Percentiles rank a stretch among this genome's conserved stretches.
Conservation (phyloP, 92 coral and sea anemone species). For the Actinernus sp. region DNA sequence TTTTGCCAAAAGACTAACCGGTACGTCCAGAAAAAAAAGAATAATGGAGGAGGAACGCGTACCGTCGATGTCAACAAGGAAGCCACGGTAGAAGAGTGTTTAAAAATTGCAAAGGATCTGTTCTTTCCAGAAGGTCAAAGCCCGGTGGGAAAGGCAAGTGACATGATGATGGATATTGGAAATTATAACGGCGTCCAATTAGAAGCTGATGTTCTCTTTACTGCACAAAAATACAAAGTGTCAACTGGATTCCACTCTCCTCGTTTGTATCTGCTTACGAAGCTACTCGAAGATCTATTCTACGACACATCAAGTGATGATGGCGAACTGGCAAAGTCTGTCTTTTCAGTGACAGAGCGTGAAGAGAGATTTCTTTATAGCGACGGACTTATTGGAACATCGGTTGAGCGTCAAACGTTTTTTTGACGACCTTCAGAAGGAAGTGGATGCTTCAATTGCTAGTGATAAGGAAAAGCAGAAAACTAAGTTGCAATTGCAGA, state of each 20-base stretch:
- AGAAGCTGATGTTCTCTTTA: background rate
- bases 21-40: constrained; percentile 3
- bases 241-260: constrained; percentile 18
- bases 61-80: background rate
- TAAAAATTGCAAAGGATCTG: constrained; percentile 11
- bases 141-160: constrained; percentile 14
- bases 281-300: too few species aligned
- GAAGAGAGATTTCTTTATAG: too few species aligned
- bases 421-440: constrained; percentile 7
- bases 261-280: constrained; percentile 9
- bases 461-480: constrained; percentile 16
- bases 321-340: too few species aligned
- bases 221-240: constrained; percentile 17
- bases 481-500: background rate
- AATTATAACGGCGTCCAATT: too few species aligned
- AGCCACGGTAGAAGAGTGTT: constrained; percentile 2
- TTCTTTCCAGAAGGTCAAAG: constrained; percentile 30
- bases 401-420: constrained; percentile 25
- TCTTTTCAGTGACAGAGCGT: too few species aligned
- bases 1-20: background rate
- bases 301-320: too few species aligned
- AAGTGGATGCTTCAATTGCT: constrained; percentile 6
- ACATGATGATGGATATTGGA: constrained; percentile 8
- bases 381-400: constrained; percentile 37
- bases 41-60: constrained; percentile 11